These are phyloP conservation scores for Auanema freiburgensis DNA, from an alignment of 2,888 invertebrate species.

Conservation along the genomic window DNA sequence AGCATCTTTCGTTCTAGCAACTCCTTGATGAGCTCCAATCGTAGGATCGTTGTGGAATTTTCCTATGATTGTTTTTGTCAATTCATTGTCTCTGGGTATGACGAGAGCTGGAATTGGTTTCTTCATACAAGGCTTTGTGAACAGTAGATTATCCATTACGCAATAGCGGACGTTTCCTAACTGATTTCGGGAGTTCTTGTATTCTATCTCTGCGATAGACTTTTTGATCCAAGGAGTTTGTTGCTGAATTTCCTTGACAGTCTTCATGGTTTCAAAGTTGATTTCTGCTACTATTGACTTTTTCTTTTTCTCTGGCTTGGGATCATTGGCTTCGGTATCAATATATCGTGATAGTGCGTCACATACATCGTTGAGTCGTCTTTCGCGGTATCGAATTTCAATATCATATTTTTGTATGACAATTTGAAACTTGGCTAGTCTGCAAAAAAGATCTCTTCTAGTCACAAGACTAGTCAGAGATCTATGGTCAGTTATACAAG, in stretches of 20 bases:
- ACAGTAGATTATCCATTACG: conserved; percentile 15
- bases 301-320: neutral
- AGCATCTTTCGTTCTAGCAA: neutral
- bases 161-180: conserved; percentile 7
- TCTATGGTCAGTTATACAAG: conserved; percentile 24
- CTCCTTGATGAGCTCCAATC: conserved; percentile 12
- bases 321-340: conserved; percentile 9
- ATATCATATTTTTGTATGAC: conserved; percentile 27
- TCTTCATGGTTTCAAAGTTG: neutral
- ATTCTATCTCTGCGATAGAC: neutral
- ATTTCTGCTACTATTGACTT: neutral
- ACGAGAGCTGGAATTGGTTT: neutral
- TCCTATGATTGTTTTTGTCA: conserved; percentile 6
- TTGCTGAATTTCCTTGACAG: conserved; percentile 9
- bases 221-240: conserved; percentile 7
- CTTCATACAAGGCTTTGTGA: conserved; percentile 4
- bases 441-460: conserved; percentile 23
- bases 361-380: conserved; percentile 30
- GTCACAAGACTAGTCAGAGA: conserved; percentile 22
- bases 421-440: conserved; percentile 26
- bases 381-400: conserved; percentile 32
- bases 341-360: conserved; percentile 28
- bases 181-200: neutral
- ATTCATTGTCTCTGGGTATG: conserved; percentile 7
- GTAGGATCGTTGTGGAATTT: neutral